Percentiles rank a stretch among this genome's conserved stretches.
These are phyloP conservation scores for Cephus rjabovi DNA, from an alignment of 2,888 invertebrate genomes.

Conservation along the genomic window DNA sequence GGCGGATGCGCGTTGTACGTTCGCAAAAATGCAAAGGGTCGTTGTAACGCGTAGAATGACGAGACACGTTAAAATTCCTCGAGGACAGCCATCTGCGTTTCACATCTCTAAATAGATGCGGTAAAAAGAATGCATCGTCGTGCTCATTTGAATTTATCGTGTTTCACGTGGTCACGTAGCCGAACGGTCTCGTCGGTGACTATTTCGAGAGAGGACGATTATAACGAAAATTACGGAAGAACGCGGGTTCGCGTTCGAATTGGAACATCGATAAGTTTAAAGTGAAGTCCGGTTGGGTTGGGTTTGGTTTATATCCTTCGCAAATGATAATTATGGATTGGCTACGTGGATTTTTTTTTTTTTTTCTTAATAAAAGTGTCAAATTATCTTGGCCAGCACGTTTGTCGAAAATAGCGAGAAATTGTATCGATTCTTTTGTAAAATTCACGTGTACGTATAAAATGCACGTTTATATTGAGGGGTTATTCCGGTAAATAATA, in stretches of 20 bases:
- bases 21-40: slow-evolving; percentile 6
- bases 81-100: not conserved
- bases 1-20: not conserved
- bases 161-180: not conserved
- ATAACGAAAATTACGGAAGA: not conserved
- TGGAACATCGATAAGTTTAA: not conserved
- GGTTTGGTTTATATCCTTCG: not conserved
- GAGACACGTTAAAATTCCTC: not conserved
- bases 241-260: not conserved
- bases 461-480: not conserved
- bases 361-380: too few species aligned
- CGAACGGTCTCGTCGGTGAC: not conserved
- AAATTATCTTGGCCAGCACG: too few species aligned
- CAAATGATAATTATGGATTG: not conserved
- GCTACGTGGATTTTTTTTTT: not conserved
- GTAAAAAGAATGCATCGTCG: not conserved
- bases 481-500: not conserved
- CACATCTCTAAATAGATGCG: not conserved
- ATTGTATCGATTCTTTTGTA: too few species aligned
- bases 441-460: not conserved
- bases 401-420: not conserved
- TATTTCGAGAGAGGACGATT: not conserved
- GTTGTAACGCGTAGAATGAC: not conserved
- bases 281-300: not conserved
- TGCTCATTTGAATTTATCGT: not conserved